A percentile compares a stretch with the other conserved stretches of the same genome.
These are phyloP conservation scores for Trachelus iudaicus DNA, from an alignment of 2,888 invertebrate species.

Conservation along the genomic window DNA sequence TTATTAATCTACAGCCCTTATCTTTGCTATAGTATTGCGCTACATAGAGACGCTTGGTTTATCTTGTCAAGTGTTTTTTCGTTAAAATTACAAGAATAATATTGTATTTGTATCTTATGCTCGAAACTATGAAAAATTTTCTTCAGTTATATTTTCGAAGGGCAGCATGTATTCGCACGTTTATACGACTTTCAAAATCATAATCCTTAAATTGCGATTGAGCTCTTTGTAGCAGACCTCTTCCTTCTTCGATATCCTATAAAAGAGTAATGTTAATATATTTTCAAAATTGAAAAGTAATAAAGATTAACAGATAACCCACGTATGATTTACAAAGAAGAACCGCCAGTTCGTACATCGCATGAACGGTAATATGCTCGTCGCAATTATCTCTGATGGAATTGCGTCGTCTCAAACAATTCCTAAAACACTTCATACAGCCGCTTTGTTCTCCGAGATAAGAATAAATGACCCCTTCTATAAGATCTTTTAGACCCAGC, in stretches of 20 bases:
- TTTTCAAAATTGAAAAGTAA: not conserved
- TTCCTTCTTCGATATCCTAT: constrained; percentile 70
- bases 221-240: constrained; percentile 65
- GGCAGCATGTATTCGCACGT: constrained; percentile 72
- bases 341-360: constrained; percentile 73
- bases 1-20: not conserved
- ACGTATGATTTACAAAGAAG: constrained; percentile 48
- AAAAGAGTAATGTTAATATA: constrained; percentile 37
- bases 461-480: constrained; percentile 68
- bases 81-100: not conserved
- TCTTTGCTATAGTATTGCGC: not conserved
- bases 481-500: constrained; percentile 68
- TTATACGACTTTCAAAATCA: constrained; percentile 76
- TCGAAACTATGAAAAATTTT: not conserved
- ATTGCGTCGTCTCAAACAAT: constrained; percentile 49
- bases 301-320: constrained; percentile 25
- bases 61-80: not conserved
- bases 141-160: constrained; percentile 55
- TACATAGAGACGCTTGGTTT: not conserved
- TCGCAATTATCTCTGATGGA: constrained; percentile 41
- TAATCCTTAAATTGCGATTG: constrained; percentile 72
- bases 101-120: not conserved
- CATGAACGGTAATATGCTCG: constrained; percentile 73
- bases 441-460: constrained; percentile 62
- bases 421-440: constrained; percentile 46